Conservation (phyloP, 2,113 vertebrate genomes). For the Pluvianellus socialis region DNA sequence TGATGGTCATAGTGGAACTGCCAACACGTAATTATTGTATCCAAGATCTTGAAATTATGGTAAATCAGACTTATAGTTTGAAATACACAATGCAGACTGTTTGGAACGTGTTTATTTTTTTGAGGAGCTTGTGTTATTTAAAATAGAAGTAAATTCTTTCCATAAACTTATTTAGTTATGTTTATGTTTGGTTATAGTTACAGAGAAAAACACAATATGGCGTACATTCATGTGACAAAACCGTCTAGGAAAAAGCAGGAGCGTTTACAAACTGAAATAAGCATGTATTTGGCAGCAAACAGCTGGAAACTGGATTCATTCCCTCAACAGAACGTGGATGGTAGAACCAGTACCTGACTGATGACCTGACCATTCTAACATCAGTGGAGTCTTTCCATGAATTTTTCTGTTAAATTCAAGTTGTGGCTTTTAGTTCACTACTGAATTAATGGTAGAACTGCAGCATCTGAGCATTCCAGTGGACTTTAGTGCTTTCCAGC, state of each 20-base stretch:
- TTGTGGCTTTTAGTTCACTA: not conserved
- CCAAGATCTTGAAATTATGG: not conserved
- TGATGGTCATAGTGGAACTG: not conserved
- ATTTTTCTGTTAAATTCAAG: not conserved
- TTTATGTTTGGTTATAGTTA: not conserved
- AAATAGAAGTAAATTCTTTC: not conserved
- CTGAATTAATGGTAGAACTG: not conserved
- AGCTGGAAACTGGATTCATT: not conserved
- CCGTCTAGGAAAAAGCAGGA: not conserved
- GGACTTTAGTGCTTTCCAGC: not conserved
- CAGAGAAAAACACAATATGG: not conserved
- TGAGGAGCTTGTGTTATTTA: not conserved
- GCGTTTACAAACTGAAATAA: not conserved
- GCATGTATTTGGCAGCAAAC: not conserved
- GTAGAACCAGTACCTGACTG: not conserved
- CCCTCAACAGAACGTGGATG: not conserved
- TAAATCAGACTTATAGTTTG: not conserved
- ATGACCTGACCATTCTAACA: not conserved
- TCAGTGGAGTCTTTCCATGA: not conserved
- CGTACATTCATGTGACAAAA: not conserved
- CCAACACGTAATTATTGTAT: not conserved
- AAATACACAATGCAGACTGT: not conserved
- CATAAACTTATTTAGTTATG: not conserved
- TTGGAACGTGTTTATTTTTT: not conserved
- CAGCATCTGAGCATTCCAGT: not conserved